Base-by-base conservation (phyloP, 92 coral and sea anemone species). In the Ricordea florida region DNA sequence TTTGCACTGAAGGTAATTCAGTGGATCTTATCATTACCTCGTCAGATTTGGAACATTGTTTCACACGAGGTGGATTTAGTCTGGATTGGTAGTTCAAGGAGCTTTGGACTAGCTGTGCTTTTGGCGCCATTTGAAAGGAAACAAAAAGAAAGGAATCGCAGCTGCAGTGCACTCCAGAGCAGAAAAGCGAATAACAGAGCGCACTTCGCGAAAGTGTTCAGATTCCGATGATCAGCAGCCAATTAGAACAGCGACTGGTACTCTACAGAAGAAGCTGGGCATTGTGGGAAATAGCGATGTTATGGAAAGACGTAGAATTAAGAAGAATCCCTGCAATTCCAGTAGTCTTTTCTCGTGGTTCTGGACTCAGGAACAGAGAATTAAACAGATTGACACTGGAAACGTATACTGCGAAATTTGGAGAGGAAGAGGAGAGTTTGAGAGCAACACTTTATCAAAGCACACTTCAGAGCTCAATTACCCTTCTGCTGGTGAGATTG, bases 401-500 rank as follows among this genome's bases (percentile, higher is more conserved):
- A n/a, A n/a, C n/a, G n/a, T n/a, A n/a, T n/a, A n/a, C n/a, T n/a
- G 15, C 14, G 45, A 56, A 44, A 30, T 26, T 17, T n/a, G 1
- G 21, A 30, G 30, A 66, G 23, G 42, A 45, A 43, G 22, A 30
- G 17, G 25, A 18, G 18, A 9, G 13, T 21, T 46, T 10, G 13
- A 10, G 10, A 7, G 53, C 23, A 16, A 14, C n/a, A 26, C 2
- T 22, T 31, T 14, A 34, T 61, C 6, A 17, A 4, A 36, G 29
- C 7, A 10, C 14, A n/a, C 10, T 6, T 67, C 60, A 32, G 23
- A 31, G 1, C 32, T 46, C 26, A 46, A 38, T 5, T 69, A 18
- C 24, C 40, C 62, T 16, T 69, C 76, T 35, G 73, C 45, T 31
- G 41, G 48, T 2, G 73, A 66, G 20, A 44, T 31, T 2, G 32